Percentiles rank a stretch among this genome's conserved stretches.
These are phyloP conservation scores for Cyanoderma ruficeps DNA, from an alignment of 2,113 vertebrate species.

Conservation along the genomic window DNA sequence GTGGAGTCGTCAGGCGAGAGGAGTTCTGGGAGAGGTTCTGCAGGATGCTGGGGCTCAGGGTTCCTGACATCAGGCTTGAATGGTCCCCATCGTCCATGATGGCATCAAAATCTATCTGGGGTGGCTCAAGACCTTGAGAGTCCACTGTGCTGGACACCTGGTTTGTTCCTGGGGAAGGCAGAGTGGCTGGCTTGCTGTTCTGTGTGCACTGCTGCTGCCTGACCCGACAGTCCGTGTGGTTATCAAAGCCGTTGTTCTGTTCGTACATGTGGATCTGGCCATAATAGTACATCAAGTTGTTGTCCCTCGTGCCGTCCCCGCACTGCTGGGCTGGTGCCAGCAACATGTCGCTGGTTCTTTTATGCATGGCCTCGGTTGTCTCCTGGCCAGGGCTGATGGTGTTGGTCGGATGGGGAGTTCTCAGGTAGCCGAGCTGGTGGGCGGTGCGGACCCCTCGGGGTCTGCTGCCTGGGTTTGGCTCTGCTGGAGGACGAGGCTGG, in stretches of 20 bases:
- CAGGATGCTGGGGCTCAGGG: slow-evolving; percentile 92
- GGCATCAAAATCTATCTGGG: slow-evolving; percentile 95
- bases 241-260: slow-evolving; percentile 73
- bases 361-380: slow-evolving; percentile 79
- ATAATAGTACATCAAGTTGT: slow-evolving; percentile 81
- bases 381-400: slow-evolving; percentile 67
- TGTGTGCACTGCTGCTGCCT: slow-evolving; percentile 65
- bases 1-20: slow-evolving; percentile 95
- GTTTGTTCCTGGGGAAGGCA: slow-evolving; percentile 90
- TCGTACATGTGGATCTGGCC: slow-evolving; percentile 93
- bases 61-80: slow-evolving; percentile 93
- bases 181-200: slow-evolving; percentile 70
- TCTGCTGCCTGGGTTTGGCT: slow-evolving; percentile 77
- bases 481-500: slow-evolving; percentile 86
- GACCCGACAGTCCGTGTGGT: slow-evolving; percentile 70
- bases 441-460: slow-evolving; percentile 71
- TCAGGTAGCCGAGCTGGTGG: slow-evolving; percentile 79
- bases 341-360: slow-evolving; percentile 65
- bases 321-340: slow-evolving; percentile 60
- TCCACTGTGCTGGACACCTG: slow-evolving; percentile 96
- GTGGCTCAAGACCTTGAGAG: slow-evolving; percentile 84
- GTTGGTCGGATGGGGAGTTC: slow-evolving; percentile 66
- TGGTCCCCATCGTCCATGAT: slow-evolving; percentile 97
- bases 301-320: slow-evolving; percentile 50
- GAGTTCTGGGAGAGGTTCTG: slow-evolving; percentile 97